phyloP scores from a whole-genome alignment of 2,888 invertebrate genomes.

The Diaphora mendica region DNA sequence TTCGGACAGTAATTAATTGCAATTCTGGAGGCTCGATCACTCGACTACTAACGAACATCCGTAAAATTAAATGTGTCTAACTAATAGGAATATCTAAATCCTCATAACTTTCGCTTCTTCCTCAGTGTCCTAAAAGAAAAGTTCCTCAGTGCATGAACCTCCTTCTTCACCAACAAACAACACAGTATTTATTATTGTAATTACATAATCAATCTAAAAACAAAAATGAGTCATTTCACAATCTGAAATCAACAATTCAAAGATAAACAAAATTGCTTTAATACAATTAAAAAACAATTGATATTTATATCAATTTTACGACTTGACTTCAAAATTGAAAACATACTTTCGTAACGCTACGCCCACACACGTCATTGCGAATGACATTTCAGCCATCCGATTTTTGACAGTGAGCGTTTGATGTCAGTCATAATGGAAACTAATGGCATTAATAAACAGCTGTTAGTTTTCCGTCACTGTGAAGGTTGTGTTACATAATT shows the following conservation, averaged over 20 bases:
- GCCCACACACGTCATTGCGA: conserved; percentile 30
- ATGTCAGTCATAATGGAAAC: conserved; percentile 49
- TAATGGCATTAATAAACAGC: conserved; percentile 47
- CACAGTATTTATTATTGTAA: background rate
- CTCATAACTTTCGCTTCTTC: too few relatives aligned
- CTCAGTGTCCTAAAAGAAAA: too few relatives aligned
- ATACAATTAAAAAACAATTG: conserved; percentile 38
- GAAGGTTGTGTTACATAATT: conserved; percentile 16
- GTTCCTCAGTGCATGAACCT: too few relatives aligned
- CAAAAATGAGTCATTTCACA: background rate
- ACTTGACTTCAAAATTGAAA: conserved; percentile 20
- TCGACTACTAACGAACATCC: too few relatives aligned
- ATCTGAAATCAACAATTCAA: background rate
- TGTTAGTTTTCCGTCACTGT: conserved; percentile 41
- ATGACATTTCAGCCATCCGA: conserved; percentile 38
- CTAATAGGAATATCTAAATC: background rate
- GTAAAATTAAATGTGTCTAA: too few relatives aligned
- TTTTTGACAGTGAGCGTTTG: conserved; percentile 43
- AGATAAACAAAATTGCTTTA: background rate
- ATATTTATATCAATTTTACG: conserved; percentile 44
- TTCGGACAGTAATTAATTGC: too few relatives aligned
- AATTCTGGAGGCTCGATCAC: too few relatives aligned
- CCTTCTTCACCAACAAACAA: background rate
- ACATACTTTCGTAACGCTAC: conserved; percentile 15
- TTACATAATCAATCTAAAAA: background rate